phyloP scores from a whole-genome alignment of 2,888 invertebrate species.

The Tipula confusa region DNA sequence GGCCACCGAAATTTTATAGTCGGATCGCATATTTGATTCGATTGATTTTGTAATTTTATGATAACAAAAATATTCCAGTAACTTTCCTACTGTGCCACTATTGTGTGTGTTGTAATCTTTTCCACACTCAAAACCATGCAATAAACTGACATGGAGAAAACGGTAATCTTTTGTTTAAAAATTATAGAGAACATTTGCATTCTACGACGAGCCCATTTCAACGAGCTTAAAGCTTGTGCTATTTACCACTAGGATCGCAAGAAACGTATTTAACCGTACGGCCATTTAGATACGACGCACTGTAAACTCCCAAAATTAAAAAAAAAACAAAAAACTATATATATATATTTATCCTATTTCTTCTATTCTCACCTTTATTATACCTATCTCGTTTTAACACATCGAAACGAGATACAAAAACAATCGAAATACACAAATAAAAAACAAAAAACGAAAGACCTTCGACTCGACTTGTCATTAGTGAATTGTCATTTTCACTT shows the following conservation, averaged over 20 bases:
- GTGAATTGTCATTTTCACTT: constrained; percentile 12
- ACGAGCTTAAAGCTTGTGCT: background rate
- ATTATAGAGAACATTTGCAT: too few relatives aligned
- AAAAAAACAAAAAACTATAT: background rate
- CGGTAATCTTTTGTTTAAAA: too few relatives aligned
- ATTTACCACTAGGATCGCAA: background rate
- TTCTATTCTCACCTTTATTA: background rate
- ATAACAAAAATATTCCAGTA: too few relatives aligned
- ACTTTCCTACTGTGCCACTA: too few relatives aligned
- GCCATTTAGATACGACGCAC: background rate
- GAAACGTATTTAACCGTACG: background rate
- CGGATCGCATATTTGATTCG: too few relatives aligned
- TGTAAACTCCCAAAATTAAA: background rate
- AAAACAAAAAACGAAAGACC: constrained; percentile 9
- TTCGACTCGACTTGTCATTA: background rate
- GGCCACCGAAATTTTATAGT: too few relatives aligned
- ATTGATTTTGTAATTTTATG: too few relatives aligned
- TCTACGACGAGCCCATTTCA: too few relatives aligned
- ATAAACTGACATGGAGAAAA: too few relatives aligned
- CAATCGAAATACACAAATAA: background rate
- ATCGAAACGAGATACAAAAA: background rate
- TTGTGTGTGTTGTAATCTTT: too few relatives aligned
- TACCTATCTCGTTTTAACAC: background rate
- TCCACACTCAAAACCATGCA: too few relatives aligned
- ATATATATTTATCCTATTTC: background rate